These are phyloP conservation scores for Hydrotaea diabolus DNA, from an alignment of 2,888 invertebrate species.

Conservation along the genomic window DNA sequence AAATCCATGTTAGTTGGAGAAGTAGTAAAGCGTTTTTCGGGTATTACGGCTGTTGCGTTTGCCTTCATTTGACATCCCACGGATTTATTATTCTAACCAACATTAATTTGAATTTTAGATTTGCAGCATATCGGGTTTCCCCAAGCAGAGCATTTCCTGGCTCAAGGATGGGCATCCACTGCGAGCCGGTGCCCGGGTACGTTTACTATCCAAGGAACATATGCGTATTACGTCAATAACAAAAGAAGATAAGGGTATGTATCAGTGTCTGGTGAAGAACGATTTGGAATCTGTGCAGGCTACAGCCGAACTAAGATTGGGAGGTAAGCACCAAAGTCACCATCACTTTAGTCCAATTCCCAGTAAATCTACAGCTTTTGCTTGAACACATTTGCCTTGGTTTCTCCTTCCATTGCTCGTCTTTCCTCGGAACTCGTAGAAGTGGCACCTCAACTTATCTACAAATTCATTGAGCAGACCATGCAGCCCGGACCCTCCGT, in stretches of 20 bases:
- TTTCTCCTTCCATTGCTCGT: conserved; percentile 22
- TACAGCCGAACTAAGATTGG: conserved; percentile 88
- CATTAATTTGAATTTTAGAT: conserved; percentile 79
- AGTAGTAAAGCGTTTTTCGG: conserved; percentile 38
- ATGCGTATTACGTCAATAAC: conserved; percentile 85
- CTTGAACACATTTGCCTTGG: conserved; percentile 22
- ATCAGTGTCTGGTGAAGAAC: conserved; percentile 93
- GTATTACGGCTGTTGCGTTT: conserved; percentile 14
- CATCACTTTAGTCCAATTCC: background rate
- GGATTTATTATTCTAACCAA: conserved; percentile 35
- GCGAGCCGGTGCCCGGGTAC: conserved; percentile 83
- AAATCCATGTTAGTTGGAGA: background rate
- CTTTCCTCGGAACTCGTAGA: conserved; percentile 81
- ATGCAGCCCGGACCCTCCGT: conserved; percentile 89
- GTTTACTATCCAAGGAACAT: conserved; percentile 82
- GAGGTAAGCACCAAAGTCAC: conserved; percentile 85
- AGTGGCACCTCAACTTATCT: conserved; percentile 87
- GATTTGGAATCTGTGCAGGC: conserved; percentile 91
- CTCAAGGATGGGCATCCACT: conserved; percentile 87
- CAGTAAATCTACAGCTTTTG: conserved; percentile 16
- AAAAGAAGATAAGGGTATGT: conserved; percentile 92
- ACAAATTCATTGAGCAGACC: conserved; percentile 89
- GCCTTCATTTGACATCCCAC: background rate
- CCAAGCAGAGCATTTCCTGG: conserved; percentile 88
- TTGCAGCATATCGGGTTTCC: conserved; percentile 92